Base-by-base conservation (phyloP, 30 jellyfish, hydroid and myxozoan genomes). In the Sanderia malayensis region DNA sequence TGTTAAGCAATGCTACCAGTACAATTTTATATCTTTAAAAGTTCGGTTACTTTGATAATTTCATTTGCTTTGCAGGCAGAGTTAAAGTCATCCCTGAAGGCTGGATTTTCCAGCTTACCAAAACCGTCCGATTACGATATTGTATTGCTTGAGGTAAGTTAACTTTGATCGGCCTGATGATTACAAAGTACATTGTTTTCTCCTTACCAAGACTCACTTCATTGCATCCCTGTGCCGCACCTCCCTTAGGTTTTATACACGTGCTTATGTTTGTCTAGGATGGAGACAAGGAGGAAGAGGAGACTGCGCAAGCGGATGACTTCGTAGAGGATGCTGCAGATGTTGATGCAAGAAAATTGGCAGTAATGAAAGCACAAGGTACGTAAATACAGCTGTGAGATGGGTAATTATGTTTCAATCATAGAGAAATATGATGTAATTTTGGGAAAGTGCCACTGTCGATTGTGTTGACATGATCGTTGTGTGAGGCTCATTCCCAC, bases 121-220 rank as follows among this genome's bases (percentile, higher is more conserved):
- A 89, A 89, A 49, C 96, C 97, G 9, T 67, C 92, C 18, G 97
- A 89, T 20, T 89, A 83, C 47, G 97, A 89, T 66, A 89, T 89
- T 33, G 97, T 82, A 0, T 86, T 89, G 19, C 94, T 95, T 22
- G 97, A 89, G 19, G 97, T 89, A 44, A 64, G 95, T 25, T 6
- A 0, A 57, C 57, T 28, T n/a, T n/a, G n/a, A n/a, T n/a, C n/a
- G n/a, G n/a, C n/a, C n/a, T n/a, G n/a, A n/a, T n/a, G n/a, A n/a
- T n/a, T n/a, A n/a, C n/a, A n/a, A n/a, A n/a, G n/a, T n/a, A n/a
- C n/a, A n/a, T n/a, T n/a, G n/a, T n/a, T n/a, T n/a, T n/a, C n/a
- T n/a, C n/a, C n/a, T n/a, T n/a, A n/a, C n/a, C n/a, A n/a, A n/a
- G n/a, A n/a, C n/a, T n/a, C n/a, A n/a, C n/a, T n/a, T n/a, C n/a